Conservation (phyloP, 2,888 invertebrate species). For the Ethmia dodecea region DNA sequence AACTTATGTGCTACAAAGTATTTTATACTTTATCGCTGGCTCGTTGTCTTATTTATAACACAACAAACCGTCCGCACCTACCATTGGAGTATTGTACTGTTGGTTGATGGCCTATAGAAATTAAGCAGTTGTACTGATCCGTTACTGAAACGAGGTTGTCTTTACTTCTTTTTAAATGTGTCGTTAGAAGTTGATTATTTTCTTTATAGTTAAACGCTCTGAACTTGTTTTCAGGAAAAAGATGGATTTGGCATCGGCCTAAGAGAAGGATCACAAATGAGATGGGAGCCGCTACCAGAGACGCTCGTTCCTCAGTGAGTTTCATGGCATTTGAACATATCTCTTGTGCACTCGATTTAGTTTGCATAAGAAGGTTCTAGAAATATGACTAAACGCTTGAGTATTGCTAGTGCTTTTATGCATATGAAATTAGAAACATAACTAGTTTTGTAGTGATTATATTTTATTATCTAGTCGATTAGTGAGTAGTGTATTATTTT, state of each 20-base stretch:
- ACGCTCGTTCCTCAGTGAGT: conserved; percentile 56
- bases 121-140: too few species aligned
- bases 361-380: conserved; percentile 3
- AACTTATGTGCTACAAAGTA: too few species aligned
- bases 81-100: too few species aligned
- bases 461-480: conserved; percentile 18
- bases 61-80: too few species aligned
- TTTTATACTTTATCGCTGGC: too few species aligned
- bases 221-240: conserved; percentile 79
- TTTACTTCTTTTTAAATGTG: too few species aligned
- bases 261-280: conserved; percentile 80
- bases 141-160: too few species aligned
- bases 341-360: conserved; percentile 1
- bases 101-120: too few species aligned
- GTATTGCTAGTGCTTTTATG: conserved; percentile 29
- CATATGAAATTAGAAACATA: conserved; percentile 16
- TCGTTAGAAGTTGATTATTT: too few species aligned
- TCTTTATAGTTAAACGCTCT: too few species aligned
- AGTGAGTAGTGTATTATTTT: conserved; percentile 63
- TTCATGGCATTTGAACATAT: conserved; percentile 6
- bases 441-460: conserved; percentile 1
- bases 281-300: conserved; percentile 76
- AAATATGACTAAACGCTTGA: conserved; percentile 20
- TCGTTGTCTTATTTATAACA: too few species aligned
- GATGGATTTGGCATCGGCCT: conserved; percentile 83